These are phyloP conservation scores for Polypterus bichir DNA, from an alignment of 2,113 vertebrate genomes.

Conservation along the genomic window DNA sequence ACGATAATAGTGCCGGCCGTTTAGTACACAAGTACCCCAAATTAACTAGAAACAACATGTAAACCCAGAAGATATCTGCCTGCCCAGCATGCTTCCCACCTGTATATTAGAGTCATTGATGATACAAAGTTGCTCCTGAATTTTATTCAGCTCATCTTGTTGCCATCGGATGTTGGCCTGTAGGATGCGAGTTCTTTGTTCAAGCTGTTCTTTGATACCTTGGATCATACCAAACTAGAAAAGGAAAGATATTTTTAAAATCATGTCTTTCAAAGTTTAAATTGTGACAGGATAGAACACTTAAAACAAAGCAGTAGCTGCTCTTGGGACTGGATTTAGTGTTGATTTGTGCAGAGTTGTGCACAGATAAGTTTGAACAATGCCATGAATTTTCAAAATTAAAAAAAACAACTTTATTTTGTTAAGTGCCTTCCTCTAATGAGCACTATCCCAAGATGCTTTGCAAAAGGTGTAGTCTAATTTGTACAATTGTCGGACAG, in stretches of 20 bases:
- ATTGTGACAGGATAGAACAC: background rate
- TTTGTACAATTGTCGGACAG: too few species aligned
- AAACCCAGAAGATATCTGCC: background rate
- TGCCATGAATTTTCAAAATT: too few species aligned
- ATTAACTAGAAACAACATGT: background rate
- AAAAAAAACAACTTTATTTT: too few species aligned
- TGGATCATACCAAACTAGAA: constrained; percentile 58
- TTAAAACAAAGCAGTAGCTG: too few species aligned
- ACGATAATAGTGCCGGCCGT: too few species aligned
- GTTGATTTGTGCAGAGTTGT: too few species aligned
- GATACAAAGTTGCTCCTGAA: constrained; percentile 58
- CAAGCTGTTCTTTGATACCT: constrained; percentile 57
- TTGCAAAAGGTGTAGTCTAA: too few species aligned
- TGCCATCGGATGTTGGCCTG: constrained; percentile 66
- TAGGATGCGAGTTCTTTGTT: constrained; percentile 52
- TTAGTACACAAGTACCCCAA: too few species aligned
- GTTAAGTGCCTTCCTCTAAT: too few species aligned
- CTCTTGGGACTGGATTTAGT: too few species aligned
- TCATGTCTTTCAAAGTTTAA: background rate
- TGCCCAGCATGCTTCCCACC: constrained; percentile 23
- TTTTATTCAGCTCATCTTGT: constrained; percentile 63
- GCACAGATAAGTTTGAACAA: too few species aligned
- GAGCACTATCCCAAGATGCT: too few species aligned
- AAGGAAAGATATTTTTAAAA: constrained; percentile 37
- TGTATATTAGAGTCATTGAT: constrained; percentile 56